Percentiles rank a stretch among this genome's conserved stretches.
Evolutionary conservation across 35 echinoderm and acorn worm genomes (phyloP).

Genomic region (Lytechinus pictus): DNA sequence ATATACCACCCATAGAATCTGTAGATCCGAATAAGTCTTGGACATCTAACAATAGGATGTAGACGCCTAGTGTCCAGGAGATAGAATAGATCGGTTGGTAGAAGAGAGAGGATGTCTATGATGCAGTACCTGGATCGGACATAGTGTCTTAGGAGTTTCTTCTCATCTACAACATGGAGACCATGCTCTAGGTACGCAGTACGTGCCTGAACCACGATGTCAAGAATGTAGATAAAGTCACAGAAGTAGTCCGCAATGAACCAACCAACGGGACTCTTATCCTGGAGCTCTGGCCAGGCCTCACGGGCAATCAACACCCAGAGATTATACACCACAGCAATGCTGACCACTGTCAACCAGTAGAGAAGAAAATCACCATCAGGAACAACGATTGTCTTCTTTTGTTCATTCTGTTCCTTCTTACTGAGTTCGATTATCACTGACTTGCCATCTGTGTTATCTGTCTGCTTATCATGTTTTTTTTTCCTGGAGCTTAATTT

Average conservation of each 20-base stretch:
- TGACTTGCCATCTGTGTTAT: constrained; percentile 44
- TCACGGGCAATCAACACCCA: constrained; percentile 75
- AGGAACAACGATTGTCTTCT: constrained; percentile 59
- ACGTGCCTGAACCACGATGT: constrained; percentile 80
- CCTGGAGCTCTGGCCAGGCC: constrained; percentile 63
- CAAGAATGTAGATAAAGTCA: constrained; percentile 77
- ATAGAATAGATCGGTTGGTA: constrained; percentile 72
- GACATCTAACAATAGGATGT: constrained; percentile 65
- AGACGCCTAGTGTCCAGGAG: constrained; percentile 9
- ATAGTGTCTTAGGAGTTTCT: constrained; percentile 70
- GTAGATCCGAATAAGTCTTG: constrained; percentile 71
- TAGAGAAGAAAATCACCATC: constrained; percentile 78
- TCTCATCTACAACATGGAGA: constrained; percentile 57
- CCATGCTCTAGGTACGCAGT: constrained; percentile 85
- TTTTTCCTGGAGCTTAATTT: constrained; percentile 51
- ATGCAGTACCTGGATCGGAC: constrained; percentile 56
- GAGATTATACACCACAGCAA: constrained; percentile 82
- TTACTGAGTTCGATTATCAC: constrained; percentile 39
- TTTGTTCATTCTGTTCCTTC: background rate
- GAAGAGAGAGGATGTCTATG: constrained; percentile 62
- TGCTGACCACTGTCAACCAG: constrained; percentile 74
- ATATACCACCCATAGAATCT: constrained; percentile 57
- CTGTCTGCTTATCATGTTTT: background rate
- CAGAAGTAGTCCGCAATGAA: constrained; percentile 71
- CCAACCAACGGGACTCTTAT: constrained; percentile 45